Conservation (phyloP, 2,113 vertebrate genomes). For the Chamaea fasciata region DNA sequence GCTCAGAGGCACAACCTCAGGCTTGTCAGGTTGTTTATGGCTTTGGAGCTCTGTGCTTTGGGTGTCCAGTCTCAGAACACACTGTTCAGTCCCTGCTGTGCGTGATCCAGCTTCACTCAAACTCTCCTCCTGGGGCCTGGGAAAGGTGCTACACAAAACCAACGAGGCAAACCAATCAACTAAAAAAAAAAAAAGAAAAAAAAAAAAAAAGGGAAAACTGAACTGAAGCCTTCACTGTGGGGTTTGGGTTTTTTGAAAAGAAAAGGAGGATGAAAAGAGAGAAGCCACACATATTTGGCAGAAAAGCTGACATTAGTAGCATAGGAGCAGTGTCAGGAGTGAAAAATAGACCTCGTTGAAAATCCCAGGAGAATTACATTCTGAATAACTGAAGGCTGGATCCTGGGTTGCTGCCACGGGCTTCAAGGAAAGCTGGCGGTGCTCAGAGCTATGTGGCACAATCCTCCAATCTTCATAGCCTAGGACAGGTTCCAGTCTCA, state of each 20-base stretch:
- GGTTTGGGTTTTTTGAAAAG: neutral
- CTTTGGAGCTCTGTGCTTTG: neutral
- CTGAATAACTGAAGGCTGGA: neutral
- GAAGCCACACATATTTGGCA: neutral
- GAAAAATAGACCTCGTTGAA: neutral
- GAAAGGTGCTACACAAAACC: neutral
- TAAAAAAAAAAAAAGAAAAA: neutral
- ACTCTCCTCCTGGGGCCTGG: neutral
- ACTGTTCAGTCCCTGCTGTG: neutral
- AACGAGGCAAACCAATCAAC: neutral
- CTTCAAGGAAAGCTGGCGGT: neutral
- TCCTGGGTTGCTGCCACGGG: neutral
- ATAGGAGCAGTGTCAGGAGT: neutral
- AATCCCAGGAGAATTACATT: neutral
- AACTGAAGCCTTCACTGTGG: neutral
- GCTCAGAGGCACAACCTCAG: neutral
- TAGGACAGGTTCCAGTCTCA: neutral
- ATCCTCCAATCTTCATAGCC: neutral
- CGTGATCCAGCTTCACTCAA: neutral
- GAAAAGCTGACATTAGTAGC: neutral
- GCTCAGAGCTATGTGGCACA: neutral
- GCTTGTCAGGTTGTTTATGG: neutral
- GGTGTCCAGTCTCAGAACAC: neutral
- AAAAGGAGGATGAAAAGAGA: neutral
- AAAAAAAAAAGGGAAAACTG: neutral